Evolutionary conservation across 2,888 invertebrate species (phyloP), one percentile per base, ranked within the genome.

Genomic region (Hemaris fuciformis): DNA sequence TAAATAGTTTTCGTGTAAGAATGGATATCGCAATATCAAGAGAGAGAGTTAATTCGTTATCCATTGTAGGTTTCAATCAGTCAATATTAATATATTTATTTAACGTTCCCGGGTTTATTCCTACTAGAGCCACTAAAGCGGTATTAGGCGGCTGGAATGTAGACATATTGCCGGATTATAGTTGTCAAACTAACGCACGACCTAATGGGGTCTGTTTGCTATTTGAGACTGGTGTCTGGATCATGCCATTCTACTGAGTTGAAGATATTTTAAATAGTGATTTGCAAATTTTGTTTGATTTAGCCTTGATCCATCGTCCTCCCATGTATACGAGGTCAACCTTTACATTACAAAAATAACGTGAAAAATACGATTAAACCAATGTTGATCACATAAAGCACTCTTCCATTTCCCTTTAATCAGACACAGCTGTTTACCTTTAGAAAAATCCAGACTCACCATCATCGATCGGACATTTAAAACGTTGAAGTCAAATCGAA

Each of bases 91-190:
- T n/a, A n/a, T n/a, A n/a, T n/a, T n/a, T n/a, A n/a, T n/a, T n/a
- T n/a, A n/a, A n/a, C n/a, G n/a, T n/a, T n/a, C n/a, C n/a, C 20
- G 27, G 31, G 27, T 31, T 18, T 53, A 53, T 31, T 31, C 18
- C 27, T 10, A 3, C 18, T 27, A 18, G 10, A 27, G 25, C 18
- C 53, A 15, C 53, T 31, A 53, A 53, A 31, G 53, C 53, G 31
- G 7, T 5, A 10, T 53, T 53, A 53, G 53, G 27, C 53, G 27
- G 18, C 15, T 8, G 18, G 31, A 53, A 53, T 53, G 27, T 10
- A 53, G 53, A 53, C 31, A 53, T 7, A 53, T 53, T 53, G 53
- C 53, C 18, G 53, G 53, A 53, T 53, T 53, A 53, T 31, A 27
- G 53, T 53, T 31, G 53, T 53, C 53, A 18, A 53, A 31, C 7